phyloP scores from a whole-genome alignment of 2,888 invertebrate genomes.

The Actias luna region DNA sequence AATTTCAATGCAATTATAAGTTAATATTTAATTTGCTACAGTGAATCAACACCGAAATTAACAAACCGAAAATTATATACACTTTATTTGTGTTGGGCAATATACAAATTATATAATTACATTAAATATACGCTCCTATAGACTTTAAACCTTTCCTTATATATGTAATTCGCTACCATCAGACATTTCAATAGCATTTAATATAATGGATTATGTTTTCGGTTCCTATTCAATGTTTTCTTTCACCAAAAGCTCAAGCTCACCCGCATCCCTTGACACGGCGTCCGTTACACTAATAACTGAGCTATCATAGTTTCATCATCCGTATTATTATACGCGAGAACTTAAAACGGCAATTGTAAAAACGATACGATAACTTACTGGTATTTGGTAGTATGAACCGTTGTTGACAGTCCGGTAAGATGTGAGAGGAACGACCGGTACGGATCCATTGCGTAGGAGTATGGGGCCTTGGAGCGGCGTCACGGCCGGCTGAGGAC shows the following conservation, averaged over 20 bases:
- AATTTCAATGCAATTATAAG: background rate
- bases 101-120: background rate
- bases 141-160: too few relatives aligned
- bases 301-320: too few relatives aligned
- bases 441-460: conserved; percentile 91
- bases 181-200: too few relatives aligned
- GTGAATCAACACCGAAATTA: background rate
- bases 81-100: background rate
- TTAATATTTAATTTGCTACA: background rate
- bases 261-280: too few relatives aligned
- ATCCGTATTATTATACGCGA: background rate
- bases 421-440: conserved; percentile 92
- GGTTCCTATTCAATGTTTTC: too few relatives aligned
- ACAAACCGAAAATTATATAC: background rate
- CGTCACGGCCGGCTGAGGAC: conserved; percentile 85
- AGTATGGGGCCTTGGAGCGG: conserved; percentile 95
- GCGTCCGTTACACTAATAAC: too few relatives aligned
- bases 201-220: too few relatives aligned
- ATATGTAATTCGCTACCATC: too few relatives aligned
- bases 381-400: conserved; percentile 94
- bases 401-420: conserved; percentile 93
- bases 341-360: background rate
- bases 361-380: conserved; percentile 75
- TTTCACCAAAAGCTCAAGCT: too few relatives aligned
- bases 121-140: too few relatives aligned